phyloP scores from a whole-genome alignment of 2,888 invertebrate genomes.

The Rhamphomyia laevipes region DNA sequence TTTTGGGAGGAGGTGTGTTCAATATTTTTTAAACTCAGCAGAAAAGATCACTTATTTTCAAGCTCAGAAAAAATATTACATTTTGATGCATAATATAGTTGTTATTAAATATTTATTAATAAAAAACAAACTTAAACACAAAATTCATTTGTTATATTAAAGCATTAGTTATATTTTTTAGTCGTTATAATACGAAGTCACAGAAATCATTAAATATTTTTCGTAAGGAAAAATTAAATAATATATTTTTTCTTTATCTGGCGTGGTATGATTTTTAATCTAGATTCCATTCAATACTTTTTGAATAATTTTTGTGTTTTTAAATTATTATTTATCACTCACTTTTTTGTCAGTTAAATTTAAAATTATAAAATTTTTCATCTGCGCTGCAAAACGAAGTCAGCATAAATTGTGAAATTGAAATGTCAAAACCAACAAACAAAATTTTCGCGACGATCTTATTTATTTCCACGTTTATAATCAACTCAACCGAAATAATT shows the following conservation, averaged over 20 bases:
- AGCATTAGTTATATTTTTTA: neutral
- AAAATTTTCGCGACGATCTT: no score
- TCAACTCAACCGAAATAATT: no score
- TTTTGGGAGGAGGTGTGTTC: neutral
- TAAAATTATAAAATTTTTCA: no score
- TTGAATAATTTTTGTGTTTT: no score
- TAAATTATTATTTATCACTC: no score
- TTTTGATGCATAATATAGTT: neutral
- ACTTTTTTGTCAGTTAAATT: no score
- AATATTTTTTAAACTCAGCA: neutral
- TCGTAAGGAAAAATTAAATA: neutral
- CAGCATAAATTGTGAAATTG: no score
- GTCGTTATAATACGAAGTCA: no score
- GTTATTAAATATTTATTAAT: neutral
- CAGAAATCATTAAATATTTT: no score
- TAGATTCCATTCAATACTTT: neutral
- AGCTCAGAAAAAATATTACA: neutral
- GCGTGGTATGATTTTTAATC: neutral
- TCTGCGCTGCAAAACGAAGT: no score
- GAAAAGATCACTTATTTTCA: neutral
- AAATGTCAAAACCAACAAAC: no score
- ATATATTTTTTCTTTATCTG: neutral
- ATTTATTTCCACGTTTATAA: no score
- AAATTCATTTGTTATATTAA: neutral
- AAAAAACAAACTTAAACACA: neutral